Evolutionary conservation across 2,888 invertebrate species (phyloP).

Genomic region (Dascillus cervinus): DNA sequence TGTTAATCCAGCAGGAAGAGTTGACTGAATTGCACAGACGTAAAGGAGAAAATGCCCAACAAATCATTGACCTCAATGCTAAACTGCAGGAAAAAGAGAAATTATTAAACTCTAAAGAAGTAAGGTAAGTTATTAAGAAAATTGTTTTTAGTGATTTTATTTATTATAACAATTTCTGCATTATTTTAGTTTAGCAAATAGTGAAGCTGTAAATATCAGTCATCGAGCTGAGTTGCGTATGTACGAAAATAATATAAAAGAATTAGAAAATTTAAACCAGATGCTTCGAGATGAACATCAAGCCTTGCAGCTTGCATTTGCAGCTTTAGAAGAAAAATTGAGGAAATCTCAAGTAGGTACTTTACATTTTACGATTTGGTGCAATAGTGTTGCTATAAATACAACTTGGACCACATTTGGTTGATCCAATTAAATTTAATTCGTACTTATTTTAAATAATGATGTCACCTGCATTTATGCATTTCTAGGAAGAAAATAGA

Average conservation of each 20-base stretch:
- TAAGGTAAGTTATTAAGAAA: constrained; percentile 45
- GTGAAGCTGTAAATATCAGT: constrained; percentile 55
- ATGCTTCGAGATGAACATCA: constrained; percentile 90
- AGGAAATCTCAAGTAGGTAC: constrained; percentile 64
- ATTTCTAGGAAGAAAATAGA: constrained; percentile 76
- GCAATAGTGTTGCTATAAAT: background rate
- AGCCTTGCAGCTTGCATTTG: constrained; percentile 85
- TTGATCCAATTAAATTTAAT: no score
- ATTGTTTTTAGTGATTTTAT: background rate
- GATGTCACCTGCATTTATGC: no score
- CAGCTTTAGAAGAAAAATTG: constrained; percentile 82
- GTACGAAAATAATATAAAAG: constrained; percentile 62
- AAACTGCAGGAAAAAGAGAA: constrained; percentile 80
- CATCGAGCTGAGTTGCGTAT: constrained; percentile 66
- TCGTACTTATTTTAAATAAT: no score
- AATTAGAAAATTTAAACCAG: constrained; percentile 78
- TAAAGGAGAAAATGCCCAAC: constrained; percentile 88
- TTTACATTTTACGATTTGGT: constrained; percentile 6
- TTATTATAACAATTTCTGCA: background rate
- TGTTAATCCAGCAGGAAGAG: constrained; percentile 84
- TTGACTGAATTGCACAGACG: constrained; percentile 82
- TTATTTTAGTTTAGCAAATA: constrained; percentile 57
- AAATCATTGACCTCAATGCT: constrained; percentile 83
- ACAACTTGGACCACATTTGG: constrained; percentile 7
- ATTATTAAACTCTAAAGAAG: constrained; percentile 62